These are phyloP conservation scores for Bombylius major DNA, from an alignment of 2,888 invertebrate genomes.

Conservation along the genomic window DNA sequence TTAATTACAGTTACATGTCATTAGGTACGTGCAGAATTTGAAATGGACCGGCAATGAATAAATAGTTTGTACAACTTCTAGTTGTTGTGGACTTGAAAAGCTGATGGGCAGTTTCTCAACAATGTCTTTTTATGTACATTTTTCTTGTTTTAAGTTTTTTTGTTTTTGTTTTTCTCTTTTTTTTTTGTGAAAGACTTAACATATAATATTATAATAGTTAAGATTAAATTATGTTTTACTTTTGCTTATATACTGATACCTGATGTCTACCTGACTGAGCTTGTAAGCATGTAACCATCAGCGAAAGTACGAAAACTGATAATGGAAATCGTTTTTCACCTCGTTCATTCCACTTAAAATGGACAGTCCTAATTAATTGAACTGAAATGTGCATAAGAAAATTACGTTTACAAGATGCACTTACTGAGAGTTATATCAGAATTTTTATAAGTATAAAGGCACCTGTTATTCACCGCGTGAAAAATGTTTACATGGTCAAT, in stretches of 20 bases:
- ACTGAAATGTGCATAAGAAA: conserved; percentile 3
- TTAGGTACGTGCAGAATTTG: conserved; percentile 18
- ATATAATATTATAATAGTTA: too few relatives aligned
- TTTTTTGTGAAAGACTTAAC: too few relatives aligned
- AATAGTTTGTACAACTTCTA: neutral
- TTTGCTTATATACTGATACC: too few relatives aligned
- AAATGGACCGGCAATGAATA: conserved; percentile 13
- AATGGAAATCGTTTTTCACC: conserved; percentile 8
- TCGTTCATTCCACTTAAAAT: neutral
- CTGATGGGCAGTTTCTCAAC: too few relatives aligned
- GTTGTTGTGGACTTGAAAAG: too few relatives aligned
- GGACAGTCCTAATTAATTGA: conserved; percentile 6
- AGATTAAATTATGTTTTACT: too few relatives aligned
- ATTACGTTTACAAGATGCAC: neutral
- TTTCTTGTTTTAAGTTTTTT: too few relatives aligned
- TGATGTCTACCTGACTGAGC: neutral
- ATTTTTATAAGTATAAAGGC: neutral
- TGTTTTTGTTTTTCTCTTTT: too few relatives aligned
- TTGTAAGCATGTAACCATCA: neutral
- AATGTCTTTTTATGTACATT: too few relatives aligned
- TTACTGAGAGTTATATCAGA: neutral
- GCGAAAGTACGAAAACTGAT: conserved; percentile 5
- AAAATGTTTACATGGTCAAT: conserved; percentile 10
- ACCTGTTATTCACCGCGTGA: conserved; percentile 8
- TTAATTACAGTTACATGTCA: conserved; percentile 21